Base-by-base conservation (phyloP, 2,797 vertebrate species). In the Malacoctenus gilli region DNA sequence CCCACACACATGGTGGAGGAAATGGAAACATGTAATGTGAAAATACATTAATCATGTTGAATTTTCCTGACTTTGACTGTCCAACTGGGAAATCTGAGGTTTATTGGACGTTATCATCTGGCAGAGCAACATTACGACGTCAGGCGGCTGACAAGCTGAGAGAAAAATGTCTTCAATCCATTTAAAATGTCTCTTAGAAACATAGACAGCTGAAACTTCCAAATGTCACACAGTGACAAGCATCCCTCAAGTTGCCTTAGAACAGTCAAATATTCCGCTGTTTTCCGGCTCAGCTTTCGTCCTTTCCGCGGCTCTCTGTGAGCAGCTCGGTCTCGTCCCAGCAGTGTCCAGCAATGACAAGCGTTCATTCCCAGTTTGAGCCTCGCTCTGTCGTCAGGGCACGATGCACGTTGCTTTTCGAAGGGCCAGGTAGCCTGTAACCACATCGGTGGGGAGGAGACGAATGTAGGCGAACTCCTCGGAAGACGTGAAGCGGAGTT, bases 391-490 rank as follows among this genome's bases (percentile, higher is more conserved):
- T 25, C 32, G 5, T 95, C 86, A 99, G 16, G 97, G 94, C 43
- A 99, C 95, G 2, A 98, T 93, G 78, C 94, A 96, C 0, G 95
- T 93, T 62, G 95, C 97, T 86, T 99, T 99, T 40, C 97, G 91
- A 25, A 99, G 86, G 9, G 95, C 89, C 73, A 99, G 90, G 86
- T 99, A 98, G 67, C 97, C 97, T 0, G 94, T 92, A 49, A 99
- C 89, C 2, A 97, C 95, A 32, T 99, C 97, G 1, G 95, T 94
- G 9, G 97, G 97, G 50, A 99, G 93, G 80, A 95, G 95, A 49
- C 96, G 93, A 56, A 99, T 95, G 64, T 98, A 98, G 52, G 95
- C 93, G 79, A 99, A 99, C 87, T 99, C 97, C 65, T 99, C 96
- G 0, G 90, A 91, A 8, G 93, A 96, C 44, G 95, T 95, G 81